Evolutionary conservation across 2,888 invertebrate genomes (phyloP).

Genomic region (Temnothorax rugatulus): DNA sequence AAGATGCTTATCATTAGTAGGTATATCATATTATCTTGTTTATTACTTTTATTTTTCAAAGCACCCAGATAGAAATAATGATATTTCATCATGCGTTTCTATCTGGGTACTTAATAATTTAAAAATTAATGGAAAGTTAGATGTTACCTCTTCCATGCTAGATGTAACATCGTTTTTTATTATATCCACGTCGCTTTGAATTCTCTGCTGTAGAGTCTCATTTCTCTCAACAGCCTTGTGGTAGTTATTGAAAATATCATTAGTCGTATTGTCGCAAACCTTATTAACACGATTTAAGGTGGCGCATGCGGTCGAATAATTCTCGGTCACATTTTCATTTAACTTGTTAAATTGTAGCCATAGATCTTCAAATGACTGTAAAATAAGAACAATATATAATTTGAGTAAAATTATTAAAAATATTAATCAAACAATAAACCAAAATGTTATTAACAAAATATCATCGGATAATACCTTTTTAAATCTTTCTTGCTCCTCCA

Average conservation of each 20-base stretch:
- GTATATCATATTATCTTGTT: neutral
- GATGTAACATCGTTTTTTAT: constrained; percentile 73
- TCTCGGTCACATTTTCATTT: constrained; percentile 66
- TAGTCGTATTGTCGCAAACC: constrained; percentile 68
- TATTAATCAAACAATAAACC: neutral
- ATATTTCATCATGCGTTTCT: too few relatives aligned
- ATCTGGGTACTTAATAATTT: neutral
- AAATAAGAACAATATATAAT: constrained; percentile 36
- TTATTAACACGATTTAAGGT: constrained; percentile 67
- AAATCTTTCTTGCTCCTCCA: constrained; percentile 69
- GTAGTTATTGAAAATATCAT: constrained; percentile 62
- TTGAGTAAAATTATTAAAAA: constrained; percentile 6
- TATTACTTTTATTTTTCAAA: neutral
- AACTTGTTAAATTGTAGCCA: constrained; percentile 71
- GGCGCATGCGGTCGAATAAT: constrained; percentile 64
- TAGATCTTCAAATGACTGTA: constrained; percentile 74
- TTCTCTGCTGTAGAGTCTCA: constrained; percentile 70
- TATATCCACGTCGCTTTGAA: constrained; percentile 69
- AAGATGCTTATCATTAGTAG: constrained; percentile 20
- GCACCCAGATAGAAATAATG: too few relatives aligned
- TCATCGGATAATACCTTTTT: constrained; percentile 60
- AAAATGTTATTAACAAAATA: constrained; percentile 3
- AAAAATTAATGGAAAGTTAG: neutral
- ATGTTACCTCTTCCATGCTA: constrained; percentile 75
- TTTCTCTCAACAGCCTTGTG: constrained; percentile 65